Evolutionary conservation across 2,888 invertebrate genomes (phyloP).

Genomic region (Melipona beecheii): DNA sequence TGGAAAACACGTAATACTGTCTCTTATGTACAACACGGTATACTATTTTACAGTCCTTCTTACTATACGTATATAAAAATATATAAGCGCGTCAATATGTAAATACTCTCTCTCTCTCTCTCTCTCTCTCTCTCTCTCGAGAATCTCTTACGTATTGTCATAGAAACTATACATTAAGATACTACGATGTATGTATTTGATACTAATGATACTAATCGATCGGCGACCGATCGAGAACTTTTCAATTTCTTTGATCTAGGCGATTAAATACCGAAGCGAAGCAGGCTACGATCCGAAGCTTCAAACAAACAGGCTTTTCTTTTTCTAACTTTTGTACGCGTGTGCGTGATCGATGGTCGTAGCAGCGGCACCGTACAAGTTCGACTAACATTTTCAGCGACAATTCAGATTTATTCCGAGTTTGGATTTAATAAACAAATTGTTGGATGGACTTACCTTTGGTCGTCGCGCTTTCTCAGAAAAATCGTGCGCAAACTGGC

Average conservation of each 20-base stretch:
- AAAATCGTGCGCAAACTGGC: neutral
- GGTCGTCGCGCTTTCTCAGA: neutral
- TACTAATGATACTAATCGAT: conserved; percentile 17
- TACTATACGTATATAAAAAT: conserved; percentile 61
- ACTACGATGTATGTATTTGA: conserved; percentile 16
- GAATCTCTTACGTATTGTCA: conserved; percentile 58
- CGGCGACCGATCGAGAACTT: conserved; percentile 33
- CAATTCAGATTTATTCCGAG: neutral
- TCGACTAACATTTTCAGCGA: neutral
- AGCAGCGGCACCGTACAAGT: conserved; percentile 18
- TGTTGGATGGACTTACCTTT: conserved; percentile 17
- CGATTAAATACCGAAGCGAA: conserved; percentile 33
- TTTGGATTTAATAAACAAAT: neutral
- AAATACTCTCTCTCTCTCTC: neutral
- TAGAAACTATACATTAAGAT: conserved; percentile 54
- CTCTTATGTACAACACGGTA: conserved; percentile 44
- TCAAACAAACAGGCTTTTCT: conserved; percentile 14
- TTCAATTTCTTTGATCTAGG: neutral
- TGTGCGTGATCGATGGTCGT: conserved; percentile 1
- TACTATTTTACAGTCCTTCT: conserved; percentile 47
- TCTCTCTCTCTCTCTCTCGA: neutral
- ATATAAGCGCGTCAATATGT: conserved; percentile 60
- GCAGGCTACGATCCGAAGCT: conserved; percentile 32
- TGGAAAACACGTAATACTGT: conserved; percentile 32
- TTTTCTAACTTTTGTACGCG: neutral